These are phyloP conservation scores for Sitophilus oryzae DNA, from an alignment of 1,140 invertebrate genomes.

Conservation along the genomic window DNA sequence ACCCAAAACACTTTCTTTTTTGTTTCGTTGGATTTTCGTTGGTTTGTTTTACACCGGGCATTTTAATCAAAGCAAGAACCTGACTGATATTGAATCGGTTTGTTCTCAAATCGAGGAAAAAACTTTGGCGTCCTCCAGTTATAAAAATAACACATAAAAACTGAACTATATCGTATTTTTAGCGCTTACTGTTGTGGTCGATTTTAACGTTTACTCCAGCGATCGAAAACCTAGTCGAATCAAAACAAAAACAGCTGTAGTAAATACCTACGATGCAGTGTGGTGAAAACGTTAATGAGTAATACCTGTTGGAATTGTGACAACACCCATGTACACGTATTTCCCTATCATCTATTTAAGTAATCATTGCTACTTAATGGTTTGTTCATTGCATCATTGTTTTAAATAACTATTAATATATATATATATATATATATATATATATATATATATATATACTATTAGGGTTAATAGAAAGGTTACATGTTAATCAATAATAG, in stretches of 20 bases:
- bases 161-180: too few species aligned
- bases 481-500: too few species aligned
- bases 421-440: too few species aligned
- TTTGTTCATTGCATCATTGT: too few species aligned
- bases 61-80: background rate
- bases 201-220: background rate
- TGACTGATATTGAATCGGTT: background rate
- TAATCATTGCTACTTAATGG: too few species aligned
- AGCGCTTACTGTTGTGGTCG: background rate
- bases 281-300: background rate
- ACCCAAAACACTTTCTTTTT: background rate
- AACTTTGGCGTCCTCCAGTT: background rate
- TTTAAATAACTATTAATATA: too few species aligned
- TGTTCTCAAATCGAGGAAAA: background rate
- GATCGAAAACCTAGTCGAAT: too few species aligned
- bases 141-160: too few species aligned
- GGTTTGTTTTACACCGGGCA: background rate
- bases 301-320: background rate
- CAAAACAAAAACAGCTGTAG: background rate
- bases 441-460: too few species aligned
- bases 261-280: background rate
- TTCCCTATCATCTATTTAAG: too few species aligned
- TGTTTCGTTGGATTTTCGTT: too few species aligned
- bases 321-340: constrained; percentile 3
- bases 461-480: too few species aligned